These are phyloP conservation scores for Meloe dianella DNA, from an alignment of 2,888 invertebrate genomes.

Conservation along the genomic window DNA sequence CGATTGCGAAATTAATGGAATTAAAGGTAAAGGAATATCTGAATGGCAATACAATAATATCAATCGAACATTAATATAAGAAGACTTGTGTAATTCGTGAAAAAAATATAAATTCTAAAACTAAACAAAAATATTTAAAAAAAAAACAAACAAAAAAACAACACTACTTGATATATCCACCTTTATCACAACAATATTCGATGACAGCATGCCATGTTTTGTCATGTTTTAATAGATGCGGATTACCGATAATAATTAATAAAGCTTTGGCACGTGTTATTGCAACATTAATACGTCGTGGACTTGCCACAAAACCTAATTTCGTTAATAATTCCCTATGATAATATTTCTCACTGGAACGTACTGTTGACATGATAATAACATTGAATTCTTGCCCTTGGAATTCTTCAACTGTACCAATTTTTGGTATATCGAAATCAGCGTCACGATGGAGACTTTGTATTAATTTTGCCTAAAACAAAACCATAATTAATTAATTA, in stretches of 20 bases:
- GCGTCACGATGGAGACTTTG: slow-evolving; percentile 62
- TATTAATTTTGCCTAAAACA: slow-evolving; percentile 67
- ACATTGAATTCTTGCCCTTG: slow-evolving; percentile 81
- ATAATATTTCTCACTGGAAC: slow-evolving; percentile 60
- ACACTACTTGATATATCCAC: slow-evolving; percentile 63
- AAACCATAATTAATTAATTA: slow-evolving; percentile 32
- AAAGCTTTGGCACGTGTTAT: slow-evolving; percentile 83
- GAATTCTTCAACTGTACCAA: slow-evolving; percentile 86
- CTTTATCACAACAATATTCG: slow-evolving; percentile 66
- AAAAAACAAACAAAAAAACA: neutral
- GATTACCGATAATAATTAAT: slow-evolving; percentile 84
- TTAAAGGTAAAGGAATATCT: slow-evolving; percentile 72
- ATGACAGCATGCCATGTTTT: slow-evolving; percentile 72
- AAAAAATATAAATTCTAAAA: too few relatives aligned
- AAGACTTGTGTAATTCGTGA: too few relatives aligned
- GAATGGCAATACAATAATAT: slow-evolving; percentile 74
- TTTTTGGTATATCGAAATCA: slow-evolving; percentile 67
- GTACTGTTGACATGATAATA: slow-evolving; percentile 76
- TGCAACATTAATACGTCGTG: slow-evolving; percentile 87
- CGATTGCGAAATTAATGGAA: slow-evolving; percentile 65
- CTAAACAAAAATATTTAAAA: neutral
- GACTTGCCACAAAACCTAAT: slow-evolving; percentile 77
- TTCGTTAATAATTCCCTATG: slow-evolving; percentile 61
- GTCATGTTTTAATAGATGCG: slow-evolving; percentile 71
- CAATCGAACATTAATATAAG: too few relatives aligned